Evolutionary conservation across 2,797 vertebrate species (phyloP).

Genomic region (Tamandua tetradactyla): DNA sequence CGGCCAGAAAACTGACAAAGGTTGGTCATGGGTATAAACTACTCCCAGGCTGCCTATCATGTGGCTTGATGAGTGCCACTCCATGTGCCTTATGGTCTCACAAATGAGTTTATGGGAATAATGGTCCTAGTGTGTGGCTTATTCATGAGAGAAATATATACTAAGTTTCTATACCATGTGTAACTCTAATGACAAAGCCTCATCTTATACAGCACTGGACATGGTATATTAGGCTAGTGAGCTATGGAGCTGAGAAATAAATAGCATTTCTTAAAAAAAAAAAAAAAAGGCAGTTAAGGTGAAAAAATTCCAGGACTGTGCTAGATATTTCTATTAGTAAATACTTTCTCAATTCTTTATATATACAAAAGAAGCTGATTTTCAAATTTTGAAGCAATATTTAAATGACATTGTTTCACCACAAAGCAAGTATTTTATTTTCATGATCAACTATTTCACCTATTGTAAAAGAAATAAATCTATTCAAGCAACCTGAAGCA

Average conservation of each 20-base stretch:
- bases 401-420: background rate
- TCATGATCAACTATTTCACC: background rate
- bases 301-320: background rate
- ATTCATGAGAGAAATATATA: background rate
- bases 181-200: background rate
- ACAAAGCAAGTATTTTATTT: background rate
- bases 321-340: background rate
- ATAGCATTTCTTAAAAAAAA: background rate
- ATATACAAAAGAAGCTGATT: background rate
- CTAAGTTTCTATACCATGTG: background rate
- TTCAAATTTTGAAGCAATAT: background rate
- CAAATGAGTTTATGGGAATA: background rate
- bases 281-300: background rate
- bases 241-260: background rate
- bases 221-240: background rate
- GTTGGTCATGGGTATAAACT: background rate
- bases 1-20: background rate
- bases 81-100: background rate
- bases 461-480: background rate
- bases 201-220: background rate
- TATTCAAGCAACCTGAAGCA: constrained; percentile 33
- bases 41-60: background rate
- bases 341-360: background rate
- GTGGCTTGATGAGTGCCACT: background rate
- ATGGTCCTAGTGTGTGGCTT: background rate